These are phyloP conservation scores for Gorsachius magnificus DNA, from an alignment of 2,797 vertebrate species.

Conservation along the genomic window DNA sequence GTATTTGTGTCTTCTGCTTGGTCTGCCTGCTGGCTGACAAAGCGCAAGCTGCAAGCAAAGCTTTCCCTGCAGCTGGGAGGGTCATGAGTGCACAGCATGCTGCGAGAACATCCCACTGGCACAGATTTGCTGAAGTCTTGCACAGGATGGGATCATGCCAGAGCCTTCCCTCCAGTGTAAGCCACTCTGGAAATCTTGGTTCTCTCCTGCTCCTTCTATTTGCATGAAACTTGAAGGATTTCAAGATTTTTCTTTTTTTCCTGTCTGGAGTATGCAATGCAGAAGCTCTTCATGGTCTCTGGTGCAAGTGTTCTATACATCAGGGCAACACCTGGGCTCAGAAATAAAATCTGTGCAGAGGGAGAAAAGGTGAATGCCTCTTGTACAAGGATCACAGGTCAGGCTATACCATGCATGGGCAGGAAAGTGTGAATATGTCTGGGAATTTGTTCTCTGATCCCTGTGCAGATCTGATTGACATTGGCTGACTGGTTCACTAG, in stretches of 20 bases:
- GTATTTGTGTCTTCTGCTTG: background rate
- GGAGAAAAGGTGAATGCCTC: background rate
- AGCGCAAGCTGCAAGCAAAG: background rate
- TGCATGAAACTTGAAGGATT: background rate
- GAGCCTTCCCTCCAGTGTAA: background rate
- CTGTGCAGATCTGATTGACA: background rate
- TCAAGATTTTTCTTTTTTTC: background rate
- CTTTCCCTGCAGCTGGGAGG: background rate
- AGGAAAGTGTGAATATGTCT: background rate
- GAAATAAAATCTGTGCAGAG: background rate
- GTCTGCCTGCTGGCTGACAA: background rate
- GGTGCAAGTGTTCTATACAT: background rate
- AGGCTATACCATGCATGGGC: background rate
- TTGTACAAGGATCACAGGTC: background rate
- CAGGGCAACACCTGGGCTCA: background rate
- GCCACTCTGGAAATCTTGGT: background rate
- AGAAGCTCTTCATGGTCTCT: background rate
- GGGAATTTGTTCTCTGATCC: background rate
- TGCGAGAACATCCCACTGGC: background rate
- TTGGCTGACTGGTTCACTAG: background rate
- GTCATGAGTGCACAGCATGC: accelerated
- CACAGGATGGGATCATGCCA: background rate
- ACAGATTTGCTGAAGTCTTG: background rate
- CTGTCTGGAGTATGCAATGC: background rate
- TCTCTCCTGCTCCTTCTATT: background rate